Evolutionary conservation across 2,888 invertebrate genomes (phyloP).

Genomic region (Catocala nupta): DNA sequence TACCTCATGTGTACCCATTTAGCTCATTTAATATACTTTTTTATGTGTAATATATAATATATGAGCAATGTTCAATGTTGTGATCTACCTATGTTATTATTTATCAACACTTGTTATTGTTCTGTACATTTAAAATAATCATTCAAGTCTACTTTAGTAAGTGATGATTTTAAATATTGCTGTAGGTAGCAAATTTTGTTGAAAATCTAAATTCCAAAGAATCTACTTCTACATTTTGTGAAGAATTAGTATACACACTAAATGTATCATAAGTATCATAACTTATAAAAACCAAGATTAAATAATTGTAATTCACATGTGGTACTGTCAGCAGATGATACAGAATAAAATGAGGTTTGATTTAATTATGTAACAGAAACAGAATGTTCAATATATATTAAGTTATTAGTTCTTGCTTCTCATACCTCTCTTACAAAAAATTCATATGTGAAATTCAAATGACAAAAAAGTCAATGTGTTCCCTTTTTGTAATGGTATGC

Average conservation of each 20-base stretch:
- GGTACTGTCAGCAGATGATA: neutral
- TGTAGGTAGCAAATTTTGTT: neutral
- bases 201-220: neutral
- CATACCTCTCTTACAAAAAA: no score
- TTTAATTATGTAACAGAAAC: no score
- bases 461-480: no score
- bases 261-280: neutral
- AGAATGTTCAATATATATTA: no score
- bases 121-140: conserved; percentile 1
- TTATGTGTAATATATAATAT: conserved; percentile 15
- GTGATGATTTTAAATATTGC: neutral
- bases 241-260: no score
- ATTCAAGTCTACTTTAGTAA: neutral
- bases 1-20: conserved; percentile 21
- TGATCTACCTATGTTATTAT: neutral
- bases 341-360: neutral
- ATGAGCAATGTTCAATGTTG: conserved; percentile 32
- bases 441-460: no score
- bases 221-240: neutral
- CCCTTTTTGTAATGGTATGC: no score
- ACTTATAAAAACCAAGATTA: conserved; percentile 1
- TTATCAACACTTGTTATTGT: neutral
- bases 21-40: conserved; percentile 11
- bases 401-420: no score
- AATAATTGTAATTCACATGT: conserved; percentile 6